Conservation (phyloP, 23 tunicate species). For the Ascidia mentula region DNA sequence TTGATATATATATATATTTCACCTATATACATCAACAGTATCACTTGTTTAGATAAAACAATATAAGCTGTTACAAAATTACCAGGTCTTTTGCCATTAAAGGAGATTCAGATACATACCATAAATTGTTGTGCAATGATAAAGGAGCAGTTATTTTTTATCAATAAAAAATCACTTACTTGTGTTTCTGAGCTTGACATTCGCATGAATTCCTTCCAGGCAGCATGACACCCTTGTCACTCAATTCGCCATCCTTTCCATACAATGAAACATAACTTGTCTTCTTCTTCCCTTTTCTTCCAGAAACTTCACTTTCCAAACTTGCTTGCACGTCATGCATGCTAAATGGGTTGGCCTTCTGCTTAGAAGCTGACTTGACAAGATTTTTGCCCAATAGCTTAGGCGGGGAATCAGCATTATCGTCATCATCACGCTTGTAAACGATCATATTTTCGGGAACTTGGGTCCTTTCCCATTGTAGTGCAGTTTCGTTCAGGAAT, state of each 20-base stretch:
- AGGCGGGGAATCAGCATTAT: background rate
- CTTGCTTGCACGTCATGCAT: background rate
- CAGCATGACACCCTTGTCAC: conserved; percentile 63
- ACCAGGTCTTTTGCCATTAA: too few species aligned
- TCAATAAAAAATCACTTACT: too few species aligned
- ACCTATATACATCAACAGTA: too few species aligned
- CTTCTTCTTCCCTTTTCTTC: conserved; percentile 67
- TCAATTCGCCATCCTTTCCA: conserved; percentile 84
- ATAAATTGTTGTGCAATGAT: too few species aligned
- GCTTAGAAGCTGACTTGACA: background rate
- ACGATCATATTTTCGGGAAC: conserved; percentile 68
- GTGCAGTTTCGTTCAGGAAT: background rate
- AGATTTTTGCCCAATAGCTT: background rate
- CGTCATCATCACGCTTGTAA: conserved; percentile 49
- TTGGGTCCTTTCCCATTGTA: conserved; percentile 36
- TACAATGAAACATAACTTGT: conserved; percentile 69
- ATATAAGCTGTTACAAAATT: too few species aligned
- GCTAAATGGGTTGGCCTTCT: conserved; percentile 33
- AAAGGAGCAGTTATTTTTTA: too few species aligned
- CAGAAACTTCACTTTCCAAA: conserved; percentile 17
- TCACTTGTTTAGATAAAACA: too few species aligned
- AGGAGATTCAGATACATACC: too few species aligned
- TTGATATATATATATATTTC: too few species aligned
- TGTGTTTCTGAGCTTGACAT: conserved; percentile 98
- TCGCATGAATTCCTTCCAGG: conserved; percentile 91